Conservation (phyloP, 2,797 vertebrate species). For the Masticophis lateralis region DNA sequence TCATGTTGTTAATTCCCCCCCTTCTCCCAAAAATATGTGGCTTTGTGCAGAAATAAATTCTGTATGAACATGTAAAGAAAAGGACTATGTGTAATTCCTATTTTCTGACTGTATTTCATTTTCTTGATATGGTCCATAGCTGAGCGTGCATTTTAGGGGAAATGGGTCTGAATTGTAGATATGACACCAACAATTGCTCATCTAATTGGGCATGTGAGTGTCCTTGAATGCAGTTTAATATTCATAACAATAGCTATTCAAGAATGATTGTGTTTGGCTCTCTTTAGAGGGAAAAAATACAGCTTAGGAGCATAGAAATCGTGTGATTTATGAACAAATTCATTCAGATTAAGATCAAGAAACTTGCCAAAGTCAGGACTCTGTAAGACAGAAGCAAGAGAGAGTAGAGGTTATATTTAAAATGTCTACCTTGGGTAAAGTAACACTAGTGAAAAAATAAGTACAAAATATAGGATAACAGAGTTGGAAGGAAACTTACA, state of each 20-base stretch:
- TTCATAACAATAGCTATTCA: conserved; percentile 39
- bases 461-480: background rate
- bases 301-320: background rate
- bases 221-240: conserved; percentile 34
- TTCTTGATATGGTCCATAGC: conserved; percentile 28
- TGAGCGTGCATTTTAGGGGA: conserved; percentile 30
- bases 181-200: conserved; percentile 34
- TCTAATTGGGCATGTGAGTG: conserved; percentile 40
- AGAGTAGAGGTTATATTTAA: no score
- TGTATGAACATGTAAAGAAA: conserved; percentile 35
- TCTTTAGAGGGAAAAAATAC: background rate
- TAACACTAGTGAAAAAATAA: background rate
- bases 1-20: conserved; percentile 36
- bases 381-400: background rate
- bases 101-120: conserved; percentile 20
- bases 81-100: conserved; percentile 17
- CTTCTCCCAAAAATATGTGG: conserved; percentile 32
- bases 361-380: background rate
- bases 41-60: conserved; percentile 42
- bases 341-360: background rate
- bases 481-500: background rate
- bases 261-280: conserved; percentile 1
- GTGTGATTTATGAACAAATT: background rate
- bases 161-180: background rate
- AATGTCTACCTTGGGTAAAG: background rate